Evolutionary conservation across 2,888 invertebrate genomes (phyloP).

Genomic region (Scaptomyza tumidula): DNA sequence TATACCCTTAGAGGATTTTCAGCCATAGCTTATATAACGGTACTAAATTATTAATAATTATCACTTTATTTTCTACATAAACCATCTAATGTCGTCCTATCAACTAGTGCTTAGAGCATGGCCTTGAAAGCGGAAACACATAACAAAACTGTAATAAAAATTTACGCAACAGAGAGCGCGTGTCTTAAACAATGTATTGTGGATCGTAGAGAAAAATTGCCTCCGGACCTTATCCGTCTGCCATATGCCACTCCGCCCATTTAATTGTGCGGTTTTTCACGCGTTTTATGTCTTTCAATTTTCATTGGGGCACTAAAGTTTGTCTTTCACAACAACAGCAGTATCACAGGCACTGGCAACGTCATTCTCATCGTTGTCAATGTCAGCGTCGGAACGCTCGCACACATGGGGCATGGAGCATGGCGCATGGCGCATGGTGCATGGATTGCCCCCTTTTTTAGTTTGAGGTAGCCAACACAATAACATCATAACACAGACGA

Average conservation of each 20-base stretch:
- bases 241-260: conserved; percentile 35
- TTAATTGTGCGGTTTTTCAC: conserved; percentile 70
- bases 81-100: background rate
- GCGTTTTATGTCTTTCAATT: conserved; percentile 69
- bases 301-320: conserved; percentile 68
- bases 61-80: background rate
- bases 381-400: conserved; percentile 45
- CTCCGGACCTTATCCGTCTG: background rate
- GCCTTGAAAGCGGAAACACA: conserved; percentile 42
- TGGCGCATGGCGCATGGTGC: background rate
- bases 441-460: background rate
- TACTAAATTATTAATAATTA: background rate
- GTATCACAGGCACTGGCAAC: background rate
- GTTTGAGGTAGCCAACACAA: conserved; percentile 3
- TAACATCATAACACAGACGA: conserved; percentile 24
- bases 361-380: conserved; percentile 51
- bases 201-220: conserved; percentile 2
- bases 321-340: conserved; percentile 27
- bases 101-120: conserved; percentile 1
- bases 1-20: background rate
- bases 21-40: background rate
- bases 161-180: conserved; percentile 15
- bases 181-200: conserved; percentile 13
- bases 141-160: conserved; percentile 32
- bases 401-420: conserved; percentile 13